Evolutionary conservation across 2,797 vertebrate genomes (phyloP).

Genomic region (Cossypha dichroa): DNA sequence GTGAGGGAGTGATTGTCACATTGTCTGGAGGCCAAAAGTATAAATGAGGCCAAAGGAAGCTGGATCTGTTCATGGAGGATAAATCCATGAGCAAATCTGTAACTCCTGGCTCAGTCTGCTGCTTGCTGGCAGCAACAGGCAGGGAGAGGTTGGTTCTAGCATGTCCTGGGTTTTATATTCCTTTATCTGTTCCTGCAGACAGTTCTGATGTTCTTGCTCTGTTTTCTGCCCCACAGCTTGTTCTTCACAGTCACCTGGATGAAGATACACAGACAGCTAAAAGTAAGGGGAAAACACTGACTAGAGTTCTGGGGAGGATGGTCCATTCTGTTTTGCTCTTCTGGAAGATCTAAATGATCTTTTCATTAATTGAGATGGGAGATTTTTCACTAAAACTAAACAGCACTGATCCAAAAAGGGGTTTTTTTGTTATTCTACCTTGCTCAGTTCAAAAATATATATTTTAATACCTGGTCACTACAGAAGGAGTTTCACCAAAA

Average conservation of each 20-base stretch:
- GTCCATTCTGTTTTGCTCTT: background rate
- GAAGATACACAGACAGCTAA: constrained; percentile 48
- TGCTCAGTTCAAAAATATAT: rapidly evolving
- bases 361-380: background rate
- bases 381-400: background rate
- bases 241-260: constrained; percentile 47
- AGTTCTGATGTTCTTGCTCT: background rate
- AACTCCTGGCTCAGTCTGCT: background rate
- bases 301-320: background rate
- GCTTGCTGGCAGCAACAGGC: background rate
- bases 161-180: background rate
- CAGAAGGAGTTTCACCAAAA: background rate
- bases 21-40: background rate
- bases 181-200: background rate
- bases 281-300: constrained; percentile 62
- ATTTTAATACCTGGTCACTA: background rate
- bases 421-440: background rate
- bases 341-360: background rate
- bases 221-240: constrained; percentile 65
- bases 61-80: background rate
- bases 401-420: background rate
- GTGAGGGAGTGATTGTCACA: background rate
- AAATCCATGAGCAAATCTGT: background rate
- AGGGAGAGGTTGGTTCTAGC: background rate
- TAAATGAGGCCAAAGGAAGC: background rate